These are phyloP conservation scores for Cydia splendana DNA, from an alignment of 1,140 invertebrate species.

Conservation along the genomic window DNA sequence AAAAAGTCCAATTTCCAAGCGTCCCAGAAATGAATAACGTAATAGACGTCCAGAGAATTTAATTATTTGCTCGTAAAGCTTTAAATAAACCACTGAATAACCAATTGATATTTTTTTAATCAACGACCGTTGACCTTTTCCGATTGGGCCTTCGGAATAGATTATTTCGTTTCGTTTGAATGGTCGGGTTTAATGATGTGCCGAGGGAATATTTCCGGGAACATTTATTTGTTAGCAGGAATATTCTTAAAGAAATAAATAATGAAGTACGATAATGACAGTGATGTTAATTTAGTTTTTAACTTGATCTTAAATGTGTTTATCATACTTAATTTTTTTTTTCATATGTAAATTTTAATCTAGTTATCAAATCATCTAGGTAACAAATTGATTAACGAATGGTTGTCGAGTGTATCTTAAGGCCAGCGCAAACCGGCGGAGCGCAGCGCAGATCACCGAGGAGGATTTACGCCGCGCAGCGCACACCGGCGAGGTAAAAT, in stretches of 20 bases:
- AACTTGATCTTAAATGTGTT: too few species aligned
- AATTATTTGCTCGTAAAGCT: not conserved
- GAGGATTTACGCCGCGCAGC: too few species aligned
- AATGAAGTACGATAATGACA: not conserved
- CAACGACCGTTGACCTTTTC: conserved; percentile 29
- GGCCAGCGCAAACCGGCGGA: too few species aligned
- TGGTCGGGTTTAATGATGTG: not conserved
- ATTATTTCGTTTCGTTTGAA: conserved; percentile 27
- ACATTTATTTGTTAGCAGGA: not conserved
- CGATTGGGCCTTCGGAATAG: conserved; percentile 21
- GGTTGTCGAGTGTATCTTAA: too few species aligned
- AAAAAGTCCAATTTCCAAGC: not conserved
- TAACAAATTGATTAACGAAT: too few species aligned
- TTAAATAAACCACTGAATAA: conserved; percentile 13
- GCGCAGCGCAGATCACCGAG: too few species aligned
- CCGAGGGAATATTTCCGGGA: not conserved
- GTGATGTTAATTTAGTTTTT: too few species aligned
- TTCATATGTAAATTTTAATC: too few species aligned
- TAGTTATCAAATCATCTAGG: too few species aligned
- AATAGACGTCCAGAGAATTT: conserved; percentile 8
- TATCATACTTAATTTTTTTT: too few species aligned
- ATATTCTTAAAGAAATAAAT: not conserved
- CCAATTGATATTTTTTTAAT: conserved; percentile 23
- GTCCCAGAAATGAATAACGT: not conserved
- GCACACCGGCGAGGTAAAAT: too few species aligned